These are phyloP conservation scores for Coenonympha arcania DNA, from an alignment of 2,888 invertebrate species.

Conservation along the genomic window DNA sequence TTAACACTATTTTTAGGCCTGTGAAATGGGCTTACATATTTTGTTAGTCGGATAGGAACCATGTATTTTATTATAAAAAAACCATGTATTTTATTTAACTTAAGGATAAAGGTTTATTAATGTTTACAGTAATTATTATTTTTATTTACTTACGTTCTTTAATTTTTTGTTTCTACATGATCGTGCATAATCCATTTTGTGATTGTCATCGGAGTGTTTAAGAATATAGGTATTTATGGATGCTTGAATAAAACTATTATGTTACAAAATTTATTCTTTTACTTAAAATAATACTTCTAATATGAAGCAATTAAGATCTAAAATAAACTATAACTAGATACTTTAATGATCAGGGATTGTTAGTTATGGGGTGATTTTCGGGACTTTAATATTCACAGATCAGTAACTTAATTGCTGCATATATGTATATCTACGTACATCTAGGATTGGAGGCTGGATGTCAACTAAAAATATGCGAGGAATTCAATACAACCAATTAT, in stretches of 20 bases:
- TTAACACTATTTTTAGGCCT: no score
- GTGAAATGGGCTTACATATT: no score
- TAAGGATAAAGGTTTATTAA: not conserved
- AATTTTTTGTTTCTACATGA: constrained; percentile 5
- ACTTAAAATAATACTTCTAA: not conserved
- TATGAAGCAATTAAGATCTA: no score
- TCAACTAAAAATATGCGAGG: not conserved
- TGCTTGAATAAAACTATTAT: constrained; percentile 34
- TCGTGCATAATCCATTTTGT: constrained; percentile 12
- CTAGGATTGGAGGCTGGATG: not conserved
- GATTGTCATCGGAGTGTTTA: constrained; percentile 16
- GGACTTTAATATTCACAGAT: no score
- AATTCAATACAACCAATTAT: no score
- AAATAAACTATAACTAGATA: no score
- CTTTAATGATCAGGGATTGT: no score
- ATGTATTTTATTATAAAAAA: constrained; percentile 1
- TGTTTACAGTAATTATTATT: constrained; percentile 1
- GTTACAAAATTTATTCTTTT: constrained; percentile 27
- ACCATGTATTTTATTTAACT: not conserved
- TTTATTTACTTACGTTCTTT: not conserved
- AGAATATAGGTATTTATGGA: constrained; percentile 25
- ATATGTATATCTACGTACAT: no score
- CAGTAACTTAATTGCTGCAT: no score
- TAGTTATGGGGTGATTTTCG: no score
- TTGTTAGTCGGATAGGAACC: no score